phyloP scores from a whole-genome alignment of 2,113 vertebrate species.

The Bubo bubo region DNA sequence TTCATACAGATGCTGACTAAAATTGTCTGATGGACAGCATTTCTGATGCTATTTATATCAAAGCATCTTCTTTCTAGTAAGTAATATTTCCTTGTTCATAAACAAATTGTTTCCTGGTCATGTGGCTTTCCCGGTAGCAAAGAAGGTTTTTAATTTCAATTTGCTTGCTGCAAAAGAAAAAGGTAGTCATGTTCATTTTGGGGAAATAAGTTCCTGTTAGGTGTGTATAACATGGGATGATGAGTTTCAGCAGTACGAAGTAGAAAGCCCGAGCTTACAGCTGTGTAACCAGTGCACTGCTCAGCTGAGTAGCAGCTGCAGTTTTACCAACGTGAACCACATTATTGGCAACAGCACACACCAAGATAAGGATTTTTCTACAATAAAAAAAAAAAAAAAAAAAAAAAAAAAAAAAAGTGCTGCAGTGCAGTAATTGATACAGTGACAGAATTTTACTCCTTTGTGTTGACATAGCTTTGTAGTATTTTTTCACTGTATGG shows the following conservation, averaged over 20 bases:
- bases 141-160: background rate
- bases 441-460: background rate
- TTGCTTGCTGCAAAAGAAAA: background rate
- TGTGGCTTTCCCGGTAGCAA: background rate
- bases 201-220: background rate
- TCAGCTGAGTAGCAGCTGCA: rapidly evolving
- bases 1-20: background rate
- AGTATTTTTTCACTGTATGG: slow-evolving; percentile 33
- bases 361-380: background rate
- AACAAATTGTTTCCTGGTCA: background rate
- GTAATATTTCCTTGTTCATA: background rate
- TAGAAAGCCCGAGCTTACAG: no score
- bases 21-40: background rate
- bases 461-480: background rate
- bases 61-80: background rate
- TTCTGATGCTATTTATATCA: background rate
- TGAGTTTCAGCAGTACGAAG: rapidly evolving
- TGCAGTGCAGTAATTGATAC: background rate
- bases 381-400: background rate
- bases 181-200: rapidly evolving
- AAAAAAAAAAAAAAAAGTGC: background rate
- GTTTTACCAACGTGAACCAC: rapidly evolving
- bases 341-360: rapidly evolving
- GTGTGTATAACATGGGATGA: rapidly evolving
- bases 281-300: rapidly evolving